Evolutionary conservation across 1,140 invertebrate species (phyloP).

Genomic region (Musca vetustissima): DNA sequence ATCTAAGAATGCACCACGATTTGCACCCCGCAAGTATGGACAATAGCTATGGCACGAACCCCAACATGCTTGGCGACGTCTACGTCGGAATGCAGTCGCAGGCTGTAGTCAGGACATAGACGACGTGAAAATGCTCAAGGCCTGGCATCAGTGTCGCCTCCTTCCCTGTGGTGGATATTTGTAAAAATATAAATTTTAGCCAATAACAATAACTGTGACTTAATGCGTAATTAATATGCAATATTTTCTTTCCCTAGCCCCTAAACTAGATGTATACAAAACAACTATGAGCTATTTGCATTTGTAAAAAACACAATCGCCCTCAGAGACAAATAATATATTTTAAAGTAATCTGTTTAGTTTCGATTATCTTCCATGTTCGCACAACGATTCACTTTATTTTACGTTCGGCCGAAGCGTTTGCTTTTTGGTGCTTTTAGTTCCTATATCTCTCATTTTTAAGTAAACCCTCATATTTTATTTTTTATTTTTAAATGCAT

Average conservation of each 20-base stretch:
- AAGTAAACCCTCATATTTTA: background rate
- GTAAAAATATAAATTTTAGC: conserved; percentile 12
- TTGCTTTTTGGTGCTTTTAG: conserved; percentile 28
- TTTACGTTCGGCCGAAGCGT: background rate
- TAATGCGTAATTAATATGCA: conserved; percentile 27
- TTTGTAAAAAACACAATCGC: conserved; percentile 16
- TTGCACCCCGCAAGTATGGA: background rate
- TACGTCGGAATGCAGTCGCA: conserved; percentile 27
- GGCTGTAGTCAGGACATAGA: conserved; percentile 34
- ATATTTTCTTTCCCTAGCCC: conserved; percentile 20
- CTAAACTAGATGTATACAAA: background rate
- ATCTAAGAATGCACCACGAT: conserved; percentile 25
- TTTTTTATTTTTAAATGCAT: background rate
- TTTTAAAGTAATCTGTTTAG: conserved; percentile 2
- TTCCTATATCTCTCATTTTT: conserved; percentile 27
- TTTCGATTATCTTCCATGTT: conserved; percentile 4
- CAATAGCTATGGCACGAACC: background rate
- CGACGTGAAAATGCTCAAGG: background rate
- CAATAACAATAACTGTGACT: conserved; percentile 26
- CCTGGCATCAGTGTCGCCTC: no score
- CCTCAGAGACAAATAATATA: conserved; percentile 12
- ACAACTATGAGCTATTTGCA: background rate
- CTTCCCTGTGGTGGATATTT: background rate
- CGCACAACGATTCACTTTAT: background rate
- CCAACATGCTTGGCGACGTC: background rate